Conservation (phyloP, 2,797 vertebrate genomes). For the Crotalus adamanteus region DNA sequence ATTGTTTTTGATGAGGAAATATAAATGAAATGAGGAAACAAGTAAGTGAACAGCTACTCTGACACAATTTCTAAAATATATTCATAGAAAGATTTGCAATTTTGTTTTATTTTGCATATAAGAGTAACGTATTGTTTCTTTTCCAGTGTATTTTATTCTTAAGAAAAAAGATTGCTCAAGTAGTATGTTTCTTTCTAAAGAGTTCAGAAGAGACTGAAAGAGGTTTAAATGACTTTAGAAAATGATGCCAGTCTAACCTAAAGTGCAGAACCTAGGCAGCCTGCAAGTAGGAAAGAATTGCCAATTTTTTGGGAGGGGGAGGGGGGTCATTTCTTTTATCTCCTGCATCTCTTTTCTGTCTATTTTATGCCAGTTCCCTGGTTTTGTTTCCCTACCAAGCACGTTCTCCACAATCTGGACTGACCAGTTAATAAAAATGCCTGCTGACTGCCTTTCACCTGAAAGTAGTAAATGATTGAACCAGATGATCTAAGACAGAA, state of each 20-base stretch:
- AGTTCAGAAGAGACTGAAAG: not conserved
- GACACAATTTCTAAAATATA: not conserved
- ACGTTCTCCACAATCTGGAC: not conserved
- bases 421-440: not conserved
- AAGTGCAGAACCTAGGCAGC: not conserved
- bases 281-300: not conserved
- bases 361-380: not conserved
- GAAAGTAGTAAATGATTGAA: not conserved
- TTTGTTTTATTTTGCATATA: not conserved
- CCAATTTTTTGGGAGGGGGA: accelerated
- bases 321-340: not conserved
- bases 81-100: not conserved
- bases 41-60: not conserved
- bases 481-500: not conserved
- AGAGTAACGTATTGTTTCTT: not conserved
- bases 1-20: not conserved
- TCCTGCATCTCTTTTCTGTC: not conserved
- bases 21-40: not conserved
- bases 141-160: not conserved
- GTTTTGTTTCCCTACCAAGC: not conserved
- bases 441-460: not conserved
- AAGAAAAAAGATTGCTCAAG: not conserved
- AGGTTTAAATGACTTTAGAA: not conserved
- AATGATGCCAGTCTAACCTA: not conserved
- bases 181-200: not conserved